Evolutionary conservation across 2,113 vertebrate species (phyloP), one percentile per base, ranked within the genome.

Genomic region (Aramus guarauna): DNA sequence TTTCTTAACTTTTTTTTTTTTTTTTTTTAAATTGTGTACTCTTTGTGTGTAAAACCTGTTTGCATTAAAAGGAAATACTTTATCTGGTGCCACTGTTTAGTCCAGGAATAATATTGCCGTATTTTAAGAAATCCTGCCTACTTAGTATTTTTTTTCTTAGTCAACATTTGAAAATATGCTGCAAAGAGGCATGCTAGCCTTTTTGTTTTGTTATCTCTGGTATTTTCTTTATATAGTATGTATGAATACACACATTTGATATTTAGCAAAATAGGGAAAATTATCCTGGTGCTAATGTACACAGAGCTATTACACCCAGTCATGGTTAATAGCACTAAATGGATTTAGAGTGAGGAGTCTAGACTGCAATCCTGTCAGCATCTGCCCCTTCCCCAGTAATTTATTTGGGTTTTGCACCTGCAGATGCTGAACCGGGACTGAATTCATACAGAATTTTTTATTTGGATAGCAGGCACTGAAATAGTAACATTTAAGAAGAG

Each of bases 291-390:
- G 94, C 88, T 97, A 95, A 95, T 96, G 92, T 96, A 96, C 90
- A 93, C 85, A 93, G 92, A 94, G 90, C 94, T 96, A 96, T 95
- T 97, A 95, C 81, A 96, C 90, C 74, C 97, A 97, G 96, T 97
- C 94, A 97, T 93, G 95, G 95, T 96, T 96, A 97, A 97, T 97
- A 95, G 91, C 91, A 96, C 91, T 97, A 97, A 97, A 95, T 96
- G 97, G 97, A 97, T 97, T 97, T 97, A 96, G 92, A 97, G 95
- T 95, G 88, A 96, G 50, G 78, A 96, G 95, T 94, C 97, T 97
- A 97, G 97, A 96, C 97, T 94, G 84, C 91, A 95, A 94, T 97
- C 92, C 93, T 97, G 96, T 96, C 95, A 96, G 94, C 95, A 97
- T 95, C 96, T 97, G 97, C 95, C 97, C 93, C 79, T 94, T 96